Conservation (phyloP, 2,797 vertebrate genomes). For the Gymnopithys bicolor region DNA sequence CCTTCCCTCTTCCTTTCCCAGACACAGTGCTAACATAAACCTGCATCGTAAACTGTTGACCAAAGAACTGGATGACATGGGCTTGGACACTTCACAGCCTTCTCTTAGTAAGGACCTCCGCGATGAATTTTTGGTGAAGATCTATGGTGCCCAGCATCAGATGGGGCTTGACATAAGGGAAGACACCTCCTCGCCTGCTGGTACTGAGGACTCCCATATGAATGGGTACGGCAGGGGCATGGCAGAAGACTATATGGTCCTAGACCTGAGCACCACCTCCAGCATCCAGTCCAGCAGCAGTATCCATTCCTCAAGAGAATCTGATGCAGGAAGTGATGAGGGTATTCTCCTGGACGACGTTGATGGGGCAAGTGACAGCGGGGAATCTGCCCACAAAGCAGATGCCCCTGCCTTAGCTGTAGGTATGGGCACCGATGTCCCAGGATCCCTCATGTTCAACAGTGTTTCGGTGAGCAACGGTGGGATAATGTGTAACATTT, state of each 20-base stretch:
- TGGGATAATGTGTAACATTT: slow-evolving; percentile 97
- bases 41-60: slow-evolving; percentile 99
- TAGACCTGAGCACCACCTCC: slow-evolving; percentile 96
- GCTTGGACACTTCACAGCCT: slow-evolving; percentile 91
- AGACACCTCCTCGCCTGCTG: slow-evolving; percentile 85
- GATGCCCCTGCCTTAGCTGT: slow-evolving; percentile 77
- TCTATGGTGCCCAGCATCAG: slow-evolving; percentile 83
- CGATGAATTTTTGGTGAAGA: slow-evolving; percentile 90
- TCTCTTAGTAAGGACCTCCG: slow-evolving; percentile 91
- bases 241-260: slow-evolving; percentile 92
- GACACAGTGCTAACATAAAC: slow-evolving; percentile 99
- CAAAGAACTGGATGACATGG: slow-evolving; percentile 99
- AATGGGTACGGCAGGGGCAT: slow-evolving; percentile 88
- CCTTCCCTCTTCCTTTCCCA: slow-evolving; percentile 79
- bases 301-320: slow-evolving; percentile 93
- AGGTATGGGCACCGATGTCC: slow-evolving; percentile 76
- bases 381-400: slow-evolving; percentile 84
- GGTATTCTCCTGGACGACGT: slow-evolving; percentile 95
- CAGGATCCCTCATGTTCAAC: slow-evolving; percentile 86
- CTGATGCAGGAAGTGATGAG: slow-evolving; percentile 95
- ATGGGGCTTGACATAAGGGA: slow-evolving; percentile 84
- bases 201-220: slow-evolving; percentile 87
- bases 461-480: slow-evolving; percentile 85
- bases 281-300: slow-evolving; percentile 97
- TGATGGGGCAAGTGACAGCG: slow-evolving; percentile 91